Evolutionary conservation across 2,797 vertebrate genomes (phyloP).

Genomic region (Vespertilio murinus): DNA sequence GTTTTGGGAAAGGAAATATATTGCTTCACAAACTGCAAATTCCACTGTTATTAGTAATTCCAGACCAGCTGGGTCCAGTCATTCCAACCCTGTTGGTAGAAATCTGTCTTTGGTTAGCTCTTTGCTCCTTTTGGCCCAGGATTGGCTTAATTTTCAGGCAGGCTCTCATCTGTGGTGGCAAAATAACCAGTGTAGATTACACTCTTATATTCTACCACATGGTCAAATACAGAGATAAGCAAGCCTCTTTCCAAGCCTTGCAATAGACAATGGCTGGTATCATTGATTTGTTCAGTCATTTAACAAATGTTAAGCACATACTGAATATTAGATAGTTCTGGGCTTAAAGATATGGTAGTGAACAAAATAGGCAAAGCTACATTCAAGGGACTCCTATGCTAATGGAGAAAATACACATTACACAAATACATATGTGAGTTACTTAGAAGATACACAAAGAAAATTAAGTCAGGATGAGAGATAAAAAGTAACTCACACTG

Average conservation of each 20-base stretch:
- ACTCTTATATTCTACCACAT: not conserved
- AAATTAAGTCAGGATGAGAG: not conserved
- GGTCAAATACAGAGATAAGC: not conserved
- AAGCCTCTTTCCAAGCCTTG: not conserved
- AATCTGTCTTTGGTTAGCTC: not conserved
- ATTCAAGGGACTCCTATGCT: not conserved
- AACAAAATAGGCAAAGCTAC: not conserved
- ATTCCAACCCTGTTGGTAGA: constrained; percentile 10
- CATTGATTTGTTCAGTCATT: not conserved
- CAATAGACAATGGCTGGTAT: not conserved
- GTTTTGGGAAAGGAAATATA: not conserved
- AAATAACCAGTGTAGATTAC: not conserved
- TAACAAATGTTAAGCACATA: not conserved
- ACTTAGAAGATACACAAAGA: not conserved
- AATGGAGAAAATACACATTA: not conserved
- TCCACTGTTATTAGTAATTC: not conserved
- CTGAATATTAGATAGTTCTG: not conserved
- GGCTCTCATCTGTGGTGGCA: not conserved
- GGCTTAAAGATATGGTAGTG: not conserved
- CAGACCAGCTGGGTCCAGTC: not conserved
- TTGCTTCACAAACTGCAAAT: constrained; percentile 12
- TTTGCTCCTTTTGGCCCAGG: not conserved
- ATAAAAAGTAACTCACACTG: not conserved
- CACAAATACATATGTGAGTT: not conserved
- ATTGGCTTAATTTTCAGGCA: constrained; percentile 14